phyloP scores from a whole-genome alignment of 2,797 vertebrate species.

The Leuciscus waleckii region DNA sequence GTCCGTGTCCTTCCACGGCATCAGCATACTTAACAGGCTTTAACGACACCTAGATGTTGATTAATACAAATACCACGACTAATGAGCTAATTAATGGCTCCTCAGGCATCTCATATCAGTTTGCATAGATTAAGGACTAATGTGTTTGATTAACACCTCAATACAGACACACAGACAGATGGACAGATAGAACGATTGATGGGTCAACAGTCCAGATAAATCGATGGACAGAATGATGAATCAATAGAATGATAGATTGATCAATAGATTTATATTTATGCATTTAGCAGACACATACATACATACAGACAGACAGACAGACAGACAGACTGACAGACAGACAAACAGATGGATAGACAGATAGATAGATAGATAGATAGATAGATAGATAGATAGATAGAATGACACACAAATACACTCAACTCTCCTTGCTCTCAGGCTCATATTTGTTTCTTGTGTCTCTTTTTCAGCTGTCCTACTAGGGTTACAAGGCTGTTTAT shows the following conservation, averaged over 20 bases:
- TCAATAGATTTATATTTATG: too few relatives aligned
- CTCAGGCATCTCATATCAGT: conserved; percentile 17
- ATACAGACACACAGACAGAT: background rate
- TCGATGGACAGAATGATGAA: background rate
- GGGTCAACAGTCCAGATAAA: background rate
- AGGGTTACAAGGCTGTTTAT: conserved; percentile 89
- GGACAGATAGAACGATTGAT: background rate
- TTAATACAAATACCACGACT: conserved; percentile 55
- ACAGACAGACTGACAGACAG: background rate
- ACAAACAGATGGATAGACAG: background rate
- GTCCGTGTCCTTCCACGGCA: conserved; percentile 29
- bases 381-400: background rate
- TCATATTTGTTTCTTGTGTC: conserved; percentile 71
- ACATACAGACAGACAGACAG: accelerated
- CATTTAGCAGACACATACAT: too few relatives aligned
- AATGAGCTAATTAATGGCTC: conserved; percentile 56
- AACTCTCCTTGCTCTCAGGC: conserved; percentile 50
- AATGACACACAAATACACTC: background rate
- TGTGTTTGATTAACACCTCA: conserved; percentile 23
- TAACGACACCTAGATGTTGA: conserved; percentile 48
- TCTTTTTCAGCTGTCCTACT: conserved; percentile 88
- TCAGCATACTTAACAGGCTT: conserved; percentile 37
- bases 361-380: background rate
- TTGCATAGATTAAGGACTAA: conserved; percentile 27
- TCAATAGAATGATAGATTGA: background rate